Evolutionary conservation across 2,888 invertebrate species (phyloP).

Genomic region (Diarsia dahlii): DNA sequence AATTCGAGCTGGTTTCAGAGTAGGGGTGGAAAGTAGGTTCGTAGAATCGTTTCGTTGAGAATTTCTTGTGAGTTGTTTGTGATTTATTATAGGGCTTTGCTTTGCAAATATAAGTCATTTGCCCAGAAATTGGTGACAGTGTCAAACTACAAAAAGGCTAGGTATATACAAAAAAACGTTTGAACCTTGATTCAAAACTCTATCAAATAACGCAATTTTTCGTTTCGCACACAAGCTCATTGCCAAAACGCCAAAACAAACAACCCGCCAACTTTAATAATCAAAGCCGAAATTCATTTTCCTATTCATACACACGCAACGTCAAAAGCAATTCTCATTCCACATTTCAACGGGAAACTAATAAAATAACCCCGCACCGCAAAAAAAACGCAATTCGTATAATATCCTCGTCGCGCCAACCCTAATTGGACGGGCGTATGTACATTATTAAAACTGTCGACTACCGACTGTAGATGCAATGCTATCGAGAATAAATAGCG

Average conservation of each 20-base stretch:
- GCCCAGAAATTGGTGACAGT: background rate
- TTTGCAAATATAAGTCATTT: background rate
- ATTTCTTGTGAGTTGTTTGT: background rate
- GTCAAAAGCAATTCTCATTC: constrained; percentile 55
- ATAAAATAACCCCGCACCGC: constrained; percentile 55
- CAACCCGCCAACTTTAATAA: constrained; percentile 35
- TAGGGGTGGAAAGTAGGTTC: background rate
- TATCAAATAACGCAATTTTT: background rate
- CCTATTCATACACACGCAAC: constrained; percentile 39
- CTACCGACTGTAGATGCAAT: constrained; percentile 63
- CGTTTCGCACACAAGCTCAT: constrained; percentile 9
- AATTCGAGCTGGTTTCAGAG: background rate
- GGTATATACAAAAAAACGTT: background rate
- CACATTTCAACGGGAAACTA: constrained; percentile 55
- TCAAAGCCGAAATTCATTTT: constrained; percentile 31
- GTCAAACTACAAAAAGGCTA: background rate
- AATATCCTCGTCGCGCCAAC: constrained; percentile 57
- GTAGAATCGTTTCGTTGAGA: background rate
- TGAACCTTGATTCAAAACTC: background rate
- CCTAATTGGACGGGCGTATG: constrained; percentile 67
- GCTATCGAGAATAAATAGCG: constrained; percentile 61
- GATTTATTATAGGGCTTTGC: too few relatives aligned
- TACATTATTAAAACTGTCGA: constrained; percentile 73
- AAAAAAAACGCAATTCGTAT: constrained; percentile 58
- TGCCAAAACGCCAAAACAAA: constrained; percentile 4